Evolutionary conservation across 2,797 vertebrate species (phyloP).

Genomic region (Eleutherodactylus coqui): DNA sequence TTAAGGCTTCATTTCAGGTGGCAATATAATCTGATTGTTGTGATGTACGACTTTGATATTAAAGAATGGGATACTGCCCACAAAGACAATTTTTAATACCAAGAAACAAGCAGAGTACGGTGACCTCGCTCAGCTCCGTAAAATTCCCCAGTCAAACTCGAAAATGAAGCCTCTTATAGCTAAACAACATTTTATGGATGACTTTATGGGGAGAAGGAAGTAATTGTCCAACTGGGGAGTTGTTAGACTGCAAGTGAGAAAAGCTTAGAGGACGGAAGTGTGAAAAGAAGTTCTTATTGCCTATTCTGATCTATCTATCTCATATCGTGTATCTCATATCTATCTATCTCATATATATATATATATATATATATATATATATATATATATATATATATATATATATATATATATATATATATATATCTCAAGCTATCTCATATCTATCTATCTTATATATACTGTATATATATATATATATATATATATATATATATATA

Average conservation of each 20-base stretch:
- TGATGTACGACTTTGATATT: conserved; percentile 57
- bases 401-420: conserved; percentile 12
- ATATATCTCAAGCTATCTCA: not conserved
- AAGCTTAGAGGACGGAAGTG: not conserved
- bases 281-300: not conserved
- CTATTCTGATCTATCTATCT: not conserved
- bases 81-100: conserved; percentile 55
- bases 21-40: conserved; percentile 31
- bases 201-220: conserved; percentile 30
- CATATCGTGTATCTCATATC: not conserved
- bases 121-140: conserved; percentile 36
- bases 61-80: conserved; percentile 39
- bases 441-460: not conserved
- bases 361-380: not conserved
- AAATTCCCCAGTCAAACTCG: conserved; percentile 39
- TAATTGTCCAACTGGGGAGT: conserved; percentile 48
- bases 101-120: conserved; percentile 31
- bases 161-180: conserved; percentile 23
- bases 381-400: not conserved
- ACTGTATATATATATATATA: not conserved
- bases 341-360: not conserved
- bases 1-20: conserved; percentile 12
- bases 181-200: conserved; percentile 51
- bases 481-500: not conserved
- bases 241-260: not conserved